Base-by-base conservation (phyloP, 1,140 invertebrate genomes). In the Temnothorax curvispinosus region DNA sequence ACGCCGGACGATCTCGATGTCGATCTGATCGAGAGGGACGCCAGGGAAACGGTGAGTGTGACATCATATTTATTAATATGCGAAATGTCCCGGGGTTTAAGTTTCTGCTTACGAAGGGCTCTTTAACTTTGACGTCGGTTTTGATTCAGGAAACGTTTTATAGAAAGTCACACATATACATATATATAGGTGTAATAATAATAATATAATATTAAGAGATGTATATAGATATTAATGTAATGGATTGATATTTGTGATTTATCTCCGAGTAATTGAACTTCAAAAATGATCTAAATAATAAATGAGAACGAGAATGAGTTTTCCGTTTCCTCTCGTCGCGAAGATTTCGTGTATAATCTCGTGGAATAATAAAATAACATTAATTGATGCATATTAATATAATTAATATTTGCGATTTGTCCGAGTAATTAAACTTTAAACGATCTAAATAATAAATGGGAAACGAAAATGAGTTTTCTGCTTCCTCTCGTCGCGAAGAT, bases 21-120 rank as follows among this genome's bases (percentile, higher is more conserved):
- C 9, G 77, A 90, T 69, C 78, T 90, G 50, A 93, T 93, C 50
- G 89, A 93, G 32, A 85, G 88, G 7, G 90, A 93, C 32, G 84
- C 84, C n/a, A 35, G 38, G 0, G 41, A 65, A 72, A 4, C 13
- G 69, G 89, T 90, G 3, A 78, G 75, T 65, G 44, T 7, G 13
- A n/a, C 11, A 2, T 54, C 3, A 9, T 56, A 18, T 69, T 69
- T 54, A 41, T 41, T 38, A 38, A 18, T 27, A 65, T 35, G n/a
- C 1, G 15, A 18, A 21, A 21, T 72, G 21, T 52, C 3, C 15
- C 15, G 27, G 27, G n/a, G n/a, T 4, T 69, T 13, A 27, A 69
- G 2, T 27, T 47, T n/a, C 9, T 0, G 2, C 9, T 60, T 27
- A 11, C 21, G n/a, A 5, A 44, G 0, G 18, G 6, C 41, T 8